Conservation (phyloP, 2,888 invertebrate genomes). For the Acleris cristana region DNA sequence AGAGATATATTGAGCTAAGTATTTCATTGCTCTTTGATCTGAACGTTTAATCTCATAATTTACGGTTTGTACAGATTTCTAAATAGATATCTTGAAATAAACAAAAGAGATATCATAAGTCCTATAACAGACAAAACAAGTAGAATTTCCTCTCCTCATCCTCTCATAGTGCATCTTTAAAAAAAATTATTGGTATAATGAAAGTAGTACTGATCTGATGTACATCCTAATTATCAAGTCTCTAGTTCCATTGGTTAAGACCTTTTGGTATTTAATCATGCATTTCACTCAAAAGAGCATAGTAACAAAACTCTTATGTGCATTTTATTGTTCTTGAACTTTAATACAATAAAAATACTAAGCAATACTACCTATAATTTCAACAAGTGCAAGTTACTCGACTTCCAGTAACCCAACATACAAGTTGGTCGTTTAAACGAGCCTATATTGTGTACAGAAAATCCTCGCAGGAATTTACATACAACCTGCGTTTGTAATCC, state of each 20-base stretch:
- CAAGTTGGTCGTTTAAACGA: conserved; percentile 39
- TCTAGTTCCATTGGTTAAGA: too few species aligned
- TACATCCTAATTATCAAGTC: too few species aligned
- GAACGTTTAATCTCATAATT: conserved; percentile 7
- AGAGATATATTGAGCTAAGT: conserved; percentile 25
- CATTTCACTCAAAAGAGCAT: too few species aligned
- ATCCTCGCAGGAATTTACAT: conserved; percentile 58
- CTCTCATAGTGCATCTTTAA: too few species aligned
- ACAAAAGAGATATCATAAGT: neutral
- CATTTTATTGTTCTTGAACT: too few species aligned
- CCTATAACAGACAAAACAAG: too few species aligned
- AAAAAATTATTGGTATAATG: too few species aligned
- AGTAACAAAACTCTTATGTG: too few species aligned
- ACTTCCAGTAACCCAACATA: neutral
- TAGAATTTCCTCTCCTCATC: too few species aligned
- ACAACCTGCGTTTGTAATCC: conserved; percentile 58
- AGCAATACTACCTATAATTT: neutral
- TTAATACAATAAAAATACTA: too few species aligned
- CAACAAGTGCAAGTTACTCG: neutral
- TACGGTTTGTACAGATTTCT: neutral
- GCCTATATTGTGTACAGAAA: conserved; percentile 52
- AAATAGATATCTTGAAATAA: neutral
- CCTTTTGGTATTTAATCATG: too few species aligned
- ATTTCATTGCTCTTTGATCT: conserved; percentile 25
- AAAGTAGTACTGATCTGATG: too few species aligned